Base-by-base conservation (phyloP, 2,797 vertebrate genomes). In the Lepus townsendii region DNA sequence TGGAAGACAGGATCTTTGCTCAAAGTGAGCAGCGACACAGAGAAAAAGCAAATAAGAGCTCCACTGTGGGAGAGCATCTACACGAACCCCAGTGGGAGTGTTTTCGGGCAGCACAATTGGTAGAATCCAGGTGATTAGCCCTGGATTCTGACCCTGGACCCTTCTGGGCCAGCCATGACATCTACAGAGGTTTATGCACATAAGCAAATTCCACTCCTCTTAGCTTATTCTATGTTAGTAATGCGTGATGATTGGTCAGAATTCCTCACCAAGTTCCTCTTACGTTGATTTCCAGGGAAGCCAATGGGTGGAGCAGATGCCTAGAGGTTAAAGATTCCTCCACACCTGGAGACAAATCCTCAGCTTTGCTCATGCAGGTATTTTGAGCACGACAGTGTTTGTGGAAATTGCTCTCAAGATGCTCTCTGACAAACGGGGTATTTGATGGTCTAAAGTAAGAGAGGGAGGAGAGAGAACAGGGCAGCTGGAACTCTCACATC, bases 331-430 rank as follows among this genome's bases (percentile, higher is more conserved):
- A 68, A 47, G 75, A 85, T 26, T 65, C 54, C 72, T 32, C 9
- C 35, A 8, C 24, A 26, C 65, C 80, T 42, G 62, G 79, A 54
- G 57, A 78, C 87, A 47, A 30, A 83, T 63, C 22, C 38, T 90
- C 62, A 20, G 63, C 17, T 66, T 3, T 1, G 80, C 87, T 94
- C 60, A 12, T 52, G 65, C 54, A 54, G 73, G 60, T 62, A 62
- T 65, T 96, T 96, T 90, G 19, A 82, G 75, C 68, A 57, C 32
- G 54, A 77, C 62, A 88, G 42, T 76, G 76, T 90, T 84, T 52
- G 60, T 77, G 38, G 76, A 57, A 75, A 63, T 83, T 75, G 52
- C 50, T 68, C 83, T 88, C 66, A 85, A 90, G 66, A 78, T 3
- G 10, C 75, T 89, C 27, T 90, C 32, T 5, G 22, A 90, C 38